Conservation (phyloP, 2,113 vertebrate genomes). For the Charadrius vociferus region DNA sequence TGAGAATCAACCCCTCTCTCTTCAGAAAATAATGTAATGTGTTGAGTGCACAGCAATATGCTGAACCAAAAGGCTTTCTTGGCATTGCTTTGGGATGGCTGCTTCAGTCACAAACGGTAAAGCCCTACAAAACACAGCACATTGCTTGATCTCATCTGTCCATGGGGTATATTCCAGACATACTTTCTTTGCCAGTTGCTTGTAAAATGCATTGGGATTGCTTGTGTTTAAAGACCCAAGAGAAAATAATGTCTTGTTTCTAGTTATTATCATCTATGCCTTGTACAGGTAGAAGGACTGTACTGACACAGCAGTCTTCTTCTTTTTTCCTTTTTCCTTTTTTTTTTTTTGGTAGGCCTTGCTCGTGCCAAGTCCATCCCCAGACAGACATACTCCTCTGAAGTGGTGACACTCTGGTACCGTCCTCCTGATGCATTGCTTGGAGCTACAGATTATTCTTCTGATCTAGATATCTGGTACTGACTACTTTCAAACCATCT, state of each 20-base stretch:
- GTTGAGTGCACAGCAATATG: neutral
- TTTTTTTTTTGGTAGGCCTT: constrained; percentile 76
- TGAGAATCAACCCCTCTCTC: neutral
- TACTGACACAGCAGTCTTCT: neutral
- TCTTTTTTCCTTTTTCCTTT: neutral
- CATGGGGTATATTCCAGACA: neutral
- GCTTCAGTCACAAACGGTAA: neutral
- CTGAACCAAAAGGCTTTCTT: neutral
- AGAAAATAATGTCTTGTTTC: neutral
- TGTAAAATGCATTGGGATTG: neutral
- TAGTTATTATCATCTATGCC: neutral
- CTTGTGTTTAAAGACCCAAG: neutral
- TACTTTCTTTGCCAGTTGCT: neutral
- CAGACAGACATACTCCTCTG: constrained; percentile 87
- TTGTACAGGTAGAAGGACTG: neutral
- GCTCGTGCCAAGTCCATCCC: constrained; percentile 87
- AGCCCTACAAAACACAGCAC: neutral
- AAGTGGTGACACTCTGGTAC: constrained; percentile 91
- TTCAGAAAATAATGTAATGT: neutral
- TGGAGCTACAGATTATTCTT: constrained; percentile 89
- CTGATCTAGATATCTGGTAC: constrained; percentile 90
- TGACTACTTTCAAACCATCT: neutral
- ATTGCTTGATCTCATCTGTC: neutral
- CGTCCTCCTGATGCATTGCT: constrained; percentile 87
- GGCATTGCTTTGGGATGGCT: neutral